Evolutionary conservation across 1,140 invertebrate species (phyloP).

Genomic region (Bombus consobrinus): DNA sequence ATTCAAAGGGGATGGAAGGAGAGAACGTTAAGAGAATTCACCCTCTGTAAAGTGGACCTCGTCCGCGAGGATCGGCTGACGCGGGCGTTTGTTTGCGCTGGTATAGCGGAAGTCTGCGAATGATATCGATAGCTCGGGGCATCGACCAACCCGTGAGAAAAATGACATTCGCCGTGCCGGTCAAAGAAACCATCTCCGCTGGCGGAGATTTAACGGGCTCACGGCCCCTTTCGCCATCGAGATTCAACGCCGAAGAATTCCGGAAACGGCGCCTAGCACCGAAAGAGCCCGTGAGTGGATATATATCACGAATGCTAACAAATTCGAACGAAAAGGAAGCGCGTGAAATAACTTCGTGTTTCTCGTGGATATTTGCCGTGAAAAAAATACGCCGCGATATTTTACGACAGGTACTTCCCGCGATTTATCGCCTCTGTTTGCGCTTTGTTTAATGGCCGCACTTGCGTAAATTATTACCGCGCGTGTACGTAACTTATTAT

Average conservation of each 20-base stretch:
- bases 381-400: background rate
- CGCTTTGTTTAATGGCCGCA: background rate
- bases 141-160: slow-evolving; percentile 39
- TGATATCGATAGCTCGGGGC: slow-evolving; percentile 32
- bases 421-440: background rate
- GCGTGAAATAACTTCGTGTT: background rate
- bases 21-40: slow-evolving; percentile 48
- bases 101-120: slow-evolving; percentile 10
- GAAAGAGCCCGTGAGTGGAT: background rate
- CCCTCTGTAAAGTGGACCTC: slow-evolving; percentile 46
- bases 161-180: slow-evolving; percentile 31
- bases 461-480: background rate
- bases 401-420: background rate
- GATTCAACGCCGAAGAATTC: slow-evolving; percentile 24
- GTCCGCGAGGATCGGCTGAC: slow-evolving; percentile 15
- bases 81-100: slow-evolving; percentile 14
- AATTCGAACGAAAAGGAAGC: background rate
- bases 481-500: background rate
- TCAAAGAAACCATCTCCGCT: background rate
- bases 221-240: background rate
- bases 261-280: background rate
- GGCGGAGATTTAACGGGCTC: slow-evolving; percentile 32
- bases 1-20: background rate
- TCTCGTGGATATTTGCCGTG: background rate
- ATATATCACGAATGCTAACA: slow-evolving; percentile 32